These are phyloP conservation scores for Ptiloglossa arizonensis DNA, from an alignment of 1,140 invertebrate genomes.

Conservation along the genomic window DNA sequence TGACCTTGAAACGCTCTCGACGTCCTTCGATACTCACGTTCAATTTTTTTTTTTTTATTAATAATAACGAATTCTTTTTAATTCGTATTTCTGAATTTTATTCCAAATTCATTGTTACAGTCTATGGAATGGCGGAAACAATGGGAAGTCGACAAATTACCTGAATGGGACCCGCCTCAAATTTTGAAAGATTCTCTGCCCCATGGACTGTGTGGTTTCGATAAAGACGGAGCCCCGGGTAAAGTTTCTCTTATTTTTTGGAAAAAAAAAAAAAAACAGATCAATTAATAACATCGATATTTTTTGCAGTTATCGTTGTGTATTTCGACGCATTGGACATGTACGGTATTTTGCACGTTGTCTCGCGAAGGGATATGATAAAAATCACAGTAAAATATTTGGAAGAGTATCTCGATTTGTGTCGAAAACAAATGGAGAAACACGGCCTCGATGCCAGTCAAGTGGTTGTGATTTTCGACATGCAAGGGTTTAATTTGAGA, in stretches of 20 bases:
- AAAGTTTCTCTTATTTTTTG: constrained; percentile 44
- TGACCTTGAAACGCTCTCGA: no score
- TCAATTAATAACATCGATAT: constrained; percentile 2
- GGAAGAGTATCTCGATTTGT: constrained; percentile 84
- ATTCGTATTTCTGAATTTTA: no score
- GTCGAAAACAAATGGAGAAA: constrained; percentile 83
- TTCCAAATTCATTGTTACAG: constrained; percentile 82
- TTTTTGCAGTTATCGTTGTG: constrained; percentile 85
- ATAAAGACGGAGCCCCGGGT: constrained; percentile 93
- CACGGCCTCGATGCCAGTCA: constrained; percentile 85
- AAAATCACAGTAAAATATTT: constrained; percentile 85
- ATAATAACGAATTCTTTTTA: no score
- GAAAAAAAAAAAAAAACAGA: no score
- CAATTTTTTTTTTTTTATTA: no score
- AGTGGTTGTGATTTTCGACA: constrained; percentile 90
- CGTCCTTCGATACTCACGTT: no score
- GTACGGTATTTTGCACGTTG: constrained; percentile 90
- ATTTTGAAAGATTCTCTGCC: constrained; percentile 88
- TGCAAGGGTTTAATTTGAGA: constrained; percentile 91
- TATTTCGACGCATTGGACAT: constrained; percentile 89
- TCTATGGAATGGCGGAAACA: constrained; percentile 89
- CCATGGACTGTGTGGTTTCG: constrained; percentile 89
- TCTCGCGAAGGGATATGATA: constrained; percentile 88
- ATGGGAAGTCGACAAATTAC: constrained; percentile 88
- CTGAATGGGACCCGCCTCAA: constrained; percentile 88